Conservation (phyloP, 2,113 vertebrate species). For the Prinia subflava region DNA sequence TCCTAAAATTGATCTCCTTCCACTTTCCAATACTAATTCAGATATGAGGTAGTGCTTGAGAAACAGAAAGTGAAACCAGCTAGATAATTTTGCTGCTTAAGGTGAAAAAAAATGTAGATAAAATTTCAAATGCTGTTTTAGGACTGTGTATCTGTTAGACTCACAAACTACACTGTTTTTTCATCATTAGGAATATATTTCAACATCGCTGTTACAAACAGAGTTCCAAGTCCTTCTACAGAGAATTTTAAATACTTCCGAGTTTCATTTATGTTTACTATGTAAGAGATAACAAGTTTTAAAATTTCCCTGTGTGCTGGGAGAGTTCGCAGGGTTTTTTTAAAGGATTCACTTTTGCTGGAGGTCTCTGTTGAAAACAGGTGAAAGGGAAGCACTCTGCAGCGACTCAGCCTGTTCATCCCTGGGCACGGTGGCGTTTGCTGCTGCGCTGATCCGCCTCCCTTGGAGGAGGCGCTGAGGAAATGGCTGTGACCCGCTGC, state of each 20-base stretch:
- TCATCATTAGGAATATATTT: not conserved
- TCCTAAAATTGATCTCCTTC: not conserved
- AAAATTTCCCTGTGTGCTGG: not conserved
- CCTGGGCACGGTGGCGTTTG: not conserved
- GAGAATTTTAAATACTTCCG: not conserved
- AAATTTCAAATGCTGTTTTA: not conserved
- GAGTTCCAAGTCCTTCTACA: not conserved
- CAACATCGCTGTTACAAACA: not conserved
- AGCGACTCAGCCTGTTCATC: not conserved
- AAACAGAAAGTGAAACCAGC: slow-evolving; percentile 1
- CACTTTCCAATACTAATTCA: not conserved
- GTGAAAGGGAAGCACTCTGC: not conserved
- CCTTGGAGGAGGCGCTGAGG: not conserved
- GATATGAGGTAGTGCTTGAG: not conserved
- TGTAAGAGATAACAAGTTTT: not conserved
- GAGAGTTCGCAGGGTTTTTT: not conserved
- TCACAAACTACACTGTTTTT: not conserved
- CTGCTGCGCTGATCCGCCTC: fast-evolving
- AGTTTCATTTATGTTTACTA: not conserved
- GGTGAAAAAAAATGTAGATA: not conserved
- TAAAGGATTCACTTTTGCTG: not conserved
- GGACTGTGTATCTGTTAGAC: not conserved
- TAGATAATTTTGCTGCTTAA: not conserved
- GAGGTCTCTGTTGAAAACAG: not conserved
- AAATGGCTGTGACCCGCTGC: not conserved